Percentiles rank a stretch among this genome's conserved stretches.
Conservation (phyloP, 2,888 invertebrate species). For the Silvanus unidentatus region DNA sequence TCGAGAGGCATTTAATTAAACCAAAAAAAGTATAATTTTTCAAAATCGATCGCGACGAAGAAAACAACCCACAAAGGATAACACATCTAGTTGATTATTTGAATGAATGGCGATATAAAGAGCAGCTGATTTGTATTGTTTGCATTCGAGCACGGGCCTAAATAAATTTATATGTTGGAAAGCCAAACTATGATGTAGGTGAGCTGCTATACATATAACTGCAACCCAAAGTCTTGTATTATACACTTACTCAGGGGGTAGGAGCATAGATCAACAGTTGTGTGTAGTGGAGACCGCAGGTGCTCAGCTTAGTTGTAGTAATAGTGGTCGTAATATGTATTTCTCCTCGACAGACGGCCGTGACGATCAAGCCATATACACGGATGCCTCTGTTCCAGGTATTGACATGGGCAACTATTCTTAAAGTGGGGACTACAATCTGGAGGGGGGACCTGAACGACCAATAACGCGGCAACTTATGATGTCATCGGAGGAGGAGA, state of each 20-base stretch:
- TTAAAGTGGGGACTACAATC: slow-evolving; percentile 51
- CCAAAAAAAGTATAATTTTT: too few relatives aligned
- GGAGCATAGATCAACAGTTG: slow-evolving; percentile 24
- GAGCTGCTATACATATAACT: too few relatives aligned
- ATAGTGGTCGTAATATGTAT: slow-evolving; percentile 19
- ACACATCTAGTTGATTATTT: not conserved
- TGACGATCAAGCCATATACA: slow-evolving; percentile 14
- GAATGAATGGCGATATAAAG: slow-evolving; percentile 1
- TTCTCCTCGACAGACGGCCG: slow-evolving; percentile 28
- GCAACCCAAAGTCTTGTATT: not conserved
- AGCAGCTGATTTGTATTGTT: slow-evolving; percentile 1
- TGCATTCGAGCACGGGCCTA: not conserved
- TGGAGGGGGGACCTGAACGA: slow-evolving; percentile 57
- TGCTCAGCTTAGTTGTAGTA: slow-evolving; percentile 16
- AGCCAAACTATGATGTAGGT: too few relatives aligned
- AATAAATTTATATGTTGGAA: not conserved
- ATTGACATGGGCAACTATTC: slow-evolving; percentile 50
- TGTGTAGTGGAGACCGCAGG: slow-evolving; percentile 24
- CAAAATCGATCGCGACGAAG: too few relatives aligned
- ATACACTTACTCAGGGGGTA: not conserved
- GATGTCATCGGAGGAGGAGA: slow-evolving; percentile 97
- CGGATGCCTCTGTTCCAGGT: slow-evolving; percentile 38
- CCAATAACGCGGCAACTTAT: slow-evolving; percentile 83
- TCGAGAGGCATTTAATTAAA: too few relatives aligned
- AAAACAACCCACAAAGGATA: too few relatives aligned